Base-by-base conservation (phyloP, 92 coral and sea anemone species). In the Palythoa heliodiscus region DNA sequence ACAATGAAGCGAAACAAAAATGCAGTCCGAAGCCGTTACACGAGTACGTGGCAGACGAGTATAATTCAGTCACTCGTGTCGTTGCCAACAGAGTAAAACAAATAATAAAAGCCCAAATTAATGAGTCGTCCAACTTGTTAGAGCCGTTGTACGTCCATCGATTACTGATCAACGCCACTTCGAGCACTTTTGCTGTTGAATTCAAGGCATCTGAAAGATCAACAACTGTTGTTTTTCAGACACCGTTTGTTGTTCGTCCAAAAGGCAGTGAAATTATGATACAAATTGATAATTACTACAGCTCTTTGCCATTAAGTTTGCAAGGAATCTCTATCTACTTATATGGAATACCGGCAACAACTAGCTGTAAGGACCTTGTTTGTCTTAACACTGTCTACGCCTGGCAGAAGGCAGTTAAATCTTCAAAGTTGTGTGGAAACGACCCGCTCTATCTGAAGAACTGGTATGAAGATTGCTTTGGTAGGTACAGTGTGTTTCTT, bases 171-270 rank as follows among this genome's bases (percentile, higher is more conserved):
- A 37, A 61, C 17, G 60, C 72, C 14, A n/a, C 55, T 7, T 38
- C 71, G 4, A 78, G 53, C 37, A n/a, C 72, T 20, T 20, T n/a
- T 3, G 66, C 35, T 58, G 72, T 78, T 19, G 38, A 78, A 1
- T 78, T 78, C 37, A 39, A 61, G 50, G 83, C 83, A 1, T 25
- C 57, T 24, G 1, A 10, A 17, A 24, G 5, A 19, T 78, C 53
- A 2, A 78, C 83, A 61, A 78, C 83, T 78, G 72, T 78, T n/a
- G 9, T 39, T 16, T 40, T 78, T 9, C 72, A 54, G 4, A 60
- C 50, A n/a, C 83, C 83, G 15, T 43, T 78, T 47, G 83, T 78
- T 61, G 55, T 78, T 40, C 83, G 53, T 29, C 71, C 83, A n/a
- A 78, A 47, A 78, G 83, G 54, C 2, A 78, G 57, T 40, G 83